Percentiles rank a stretch among this genome's conserved stretches.
phyloP scores from a whole-genome alignment of 2,888 invertebrate genomes.

The Amblyjoppa proteus region DNA sequence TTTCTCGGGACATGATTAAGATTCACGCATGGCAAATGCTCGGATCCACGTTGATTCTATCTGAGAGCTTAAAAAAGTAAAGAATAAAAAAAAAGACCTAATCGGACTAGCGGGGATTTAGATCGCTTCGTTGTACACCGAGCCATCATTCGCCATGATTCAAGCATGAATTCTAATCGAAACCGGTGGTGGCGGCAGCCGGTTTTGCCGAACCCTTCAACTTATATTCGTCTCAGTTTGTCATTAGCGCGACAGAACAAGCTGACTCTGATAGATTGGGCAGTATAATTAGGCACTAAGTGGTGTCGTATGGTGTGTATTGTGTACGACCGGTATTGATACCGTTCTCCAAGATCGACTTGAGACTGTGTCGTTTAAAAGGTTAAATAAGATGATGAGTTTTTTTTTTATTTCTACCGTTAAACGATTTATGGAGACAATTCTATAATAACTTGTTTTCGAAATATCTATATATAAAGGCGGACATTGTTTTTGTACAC shows the following conservation, averaged over 20 bases:
- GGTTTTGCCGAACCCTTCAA: not conserved
- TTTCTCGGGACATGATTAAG: slow-evolving; percentile 19
- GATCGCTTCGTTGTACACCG: slow-evolving; percentile 5
- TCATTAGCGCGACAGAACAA: not conserved
- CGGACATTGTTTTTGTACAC: too few relatives aligned
- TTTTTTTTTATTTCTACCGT: too few relatives aligned
- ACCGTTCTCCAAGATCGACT: too few relatives aligned
- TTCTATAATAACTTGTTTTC: too few relatives aligned
- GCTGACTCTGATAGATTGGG: not conserved
- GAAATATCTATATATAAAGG: too few relatives aligned
- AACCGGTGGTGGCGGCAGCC: not conserved
- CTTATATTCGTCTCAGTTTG: not conserved
- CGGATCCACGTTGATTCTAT: slow-evolving; percentile 17
- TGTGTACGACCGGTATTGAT: too few relatives aligned
- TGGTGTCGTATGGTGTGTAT: too few relatives aligned
- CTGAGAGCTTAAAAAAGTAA: slow-evolving; percentile 15
- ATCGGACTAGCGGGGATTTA: slow-evolving; percentile 9
- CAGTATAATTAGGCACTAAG: too few relatives aligned
- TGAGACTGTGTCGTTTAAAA: too few relatives aligned
- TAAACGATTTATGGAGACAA: too few relatives aligned
- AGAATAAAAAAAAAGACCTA: not conserved
- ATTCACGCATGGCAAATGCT: slow-evolving; percentile 25
- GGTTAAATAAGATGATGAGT: too few relatives aligned
- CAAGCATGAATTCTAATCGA: not conserved
- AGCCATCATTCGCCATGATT: not conserved